Evolutionary conservation across 2,888 invertebrate species (phyloP).

Genomic region (Diadegma fenestrale): DNA sequence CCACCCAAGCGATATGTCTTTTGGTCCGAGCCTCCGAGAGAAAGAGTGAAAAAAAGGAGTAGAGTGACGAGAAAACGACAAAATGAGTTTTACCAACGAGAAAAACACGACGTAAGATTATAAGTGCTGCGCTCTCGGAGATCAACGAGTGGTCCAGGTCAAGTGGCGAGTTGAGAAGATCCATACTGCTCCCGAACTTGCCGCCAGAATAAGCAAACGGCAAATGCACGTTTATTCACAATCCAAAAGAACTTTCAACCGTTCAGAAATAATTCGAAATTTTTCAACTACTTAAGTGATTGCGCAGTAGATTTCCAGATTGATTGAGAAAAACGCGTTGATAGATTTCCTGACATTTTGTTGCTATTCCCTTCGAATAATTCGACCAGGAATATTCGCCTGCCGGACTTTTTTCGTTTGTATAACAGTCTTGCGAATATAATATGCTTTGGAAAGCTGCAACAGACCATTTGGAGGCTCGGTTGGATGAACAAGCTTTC

Average conservation of each 20-base stretch:
- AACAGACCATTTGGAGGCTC: neutral
- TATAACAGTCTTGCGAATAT: neutral
- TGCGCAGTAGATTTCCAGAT: neutral
- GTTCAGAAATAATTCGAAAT: neutral
- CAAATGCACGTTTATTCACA: neutral
- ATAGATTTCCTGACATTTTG: neutral
- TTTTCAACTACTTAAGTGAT: neutral
- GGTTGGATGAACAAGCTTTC: neutral
- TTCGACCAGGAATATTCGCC: too few relatives aligned
- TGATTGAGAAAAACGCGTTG: neutral
- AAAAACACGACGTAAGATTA: conserved; percentile 50
- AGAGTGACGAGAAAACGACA: conserved; percentile 35
- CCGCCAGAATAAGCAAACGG: conserved; percentile 9
- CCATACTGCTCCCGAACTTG: conserved; percentile 46
- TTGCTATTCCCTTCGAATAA: neutral
- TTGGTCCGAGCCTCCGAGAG: conserved; percentile 10
- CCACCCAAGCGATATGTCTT: conserved; percentile 57
- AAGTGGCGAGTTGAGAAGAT: conserved; percentile 49
- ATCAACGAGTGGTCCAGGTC: conserved; percentile 43
- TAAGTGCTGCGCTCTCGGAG: conserved; percentile 38
- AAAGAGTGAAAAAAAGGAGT: conserved; percentile 37
- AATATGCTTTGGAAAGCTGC: neutral
- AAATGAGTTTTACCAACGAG: conserved; percentile 56
- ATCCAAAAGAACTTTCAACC: neutral
- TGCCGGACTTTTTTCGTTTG: neutral